These are phyloP conservation scores for Syrista parreyssii DNA, from an alignment of 2,888 invertebrate genomes.

Conservation along the genomic window DNA sequence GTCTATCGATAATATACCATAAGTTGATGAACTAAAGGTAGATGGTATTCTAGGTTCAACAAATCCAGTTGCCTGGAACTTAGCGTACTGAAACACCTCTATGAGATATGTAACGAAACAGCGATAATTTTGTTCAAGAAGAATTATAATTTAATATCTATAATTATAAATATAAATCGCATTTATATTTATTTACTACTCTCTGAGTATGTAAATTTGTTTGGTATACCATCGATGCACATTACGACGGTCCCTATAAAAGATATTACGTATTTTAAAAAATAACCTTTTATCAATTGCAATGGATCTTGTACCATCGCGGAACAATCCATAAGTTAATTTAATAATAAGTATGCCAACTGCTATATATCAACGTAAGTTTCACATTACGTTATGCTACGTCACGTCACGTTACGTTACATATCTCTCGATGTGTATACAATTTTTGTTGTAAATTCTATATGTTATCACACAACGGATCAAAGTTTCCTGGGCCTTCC, in stretches of 20 bases:
- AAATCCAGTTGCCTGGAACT: neutral
- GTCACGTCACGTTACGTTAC: neutral
- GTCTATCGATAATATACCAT: neutral
- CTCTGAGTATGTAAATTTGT: neutral
- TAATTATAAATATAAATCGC: neutral
- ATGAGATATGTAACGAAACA: neutral
- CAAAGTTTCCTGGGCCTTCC: slow-evolving; percentile 52
- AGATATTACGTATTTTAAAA: neutral
- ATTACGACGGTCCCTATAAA: neutral
- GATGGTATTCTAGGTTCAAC: neutral
- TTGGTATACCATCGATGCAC: neutral
- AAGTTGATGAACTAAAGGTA: neutral
- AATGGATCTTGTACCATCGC: neutral
- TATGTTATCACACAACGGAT: slow-evolving; percentile 24
- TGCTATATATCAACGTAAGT: neutral
- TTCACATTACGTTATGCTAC: neutral
- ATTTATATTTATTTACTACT: neutral
- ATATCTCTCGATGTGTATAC: slow-evolving; percentile 13
- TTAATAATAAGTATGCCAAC: neutral
- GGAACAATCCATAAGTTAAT: neutral
- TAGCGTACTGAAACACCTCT: neutral
- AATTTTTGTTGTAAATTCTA: neutral
- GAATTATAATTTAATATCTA: neutral
- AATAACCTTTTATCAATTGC: neutral
- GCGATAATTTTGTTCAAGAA: neutral